Percentiles rank a stretch among this genome's conserved stretches.
Evolutionary conservation across 2,888 invertebrate species (phyloP).

Genomic region (Cynaeus angustus): DNA sequence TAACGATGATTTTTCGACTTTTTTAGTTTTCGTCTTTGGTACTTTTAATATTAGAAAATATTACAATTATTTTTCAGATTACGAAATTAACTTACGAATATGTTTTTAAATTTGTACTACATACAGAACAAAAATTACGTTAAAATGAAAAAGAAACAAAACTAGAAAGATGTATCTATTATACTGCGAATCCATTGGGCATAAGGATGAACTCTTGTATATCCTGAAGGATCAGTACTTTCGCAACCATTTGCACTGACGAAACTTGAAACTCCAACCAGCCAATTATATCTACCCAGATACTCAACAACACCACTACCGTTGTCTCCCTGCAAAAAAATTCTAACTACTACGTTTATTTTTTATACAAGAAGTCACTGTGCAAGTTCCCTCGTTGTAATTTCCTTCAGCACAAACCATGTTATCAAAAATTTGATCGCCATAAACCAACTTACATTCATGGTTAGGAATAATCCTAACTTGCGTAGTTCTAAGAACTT

Average conservation of each 20-base stretch:
- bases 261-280: conserved; percentile 24
- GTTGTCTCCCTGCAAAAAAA: conserved; percentile 10
- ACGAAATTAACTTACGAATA: no score
- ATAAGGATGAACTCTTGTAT: conserved; percentile 6
- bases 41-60: no score
- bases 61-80: no score
- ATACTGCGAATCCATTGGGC: no score
- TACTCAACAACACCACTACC: conserved; percentile 8
- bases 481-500: background rate
- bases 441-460: background rate
- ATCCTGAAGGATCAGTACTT: conserved; percentile 35
- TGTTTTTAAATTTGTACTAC: no score
- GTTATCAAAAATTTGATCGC: background rate
- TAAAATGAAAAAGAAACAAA: no score
- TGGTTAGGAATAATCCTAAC: background rate
- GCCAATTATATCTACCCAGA: background rate
- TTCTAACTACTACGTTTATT: background rate
- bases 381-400: conserved; percentile 9
- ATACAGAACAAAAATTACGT: no score
- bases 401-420: conserved; percentile 4
- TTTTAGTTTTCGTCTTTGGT: no score
- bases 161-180: no score
- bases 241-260: conserved; percentile 34
- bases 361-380: background rate
- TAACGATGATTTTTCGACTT: no score